Conservation (phyloP, 2,888 invertebrate species). For the Polyommatus iphigenia region DNA sequence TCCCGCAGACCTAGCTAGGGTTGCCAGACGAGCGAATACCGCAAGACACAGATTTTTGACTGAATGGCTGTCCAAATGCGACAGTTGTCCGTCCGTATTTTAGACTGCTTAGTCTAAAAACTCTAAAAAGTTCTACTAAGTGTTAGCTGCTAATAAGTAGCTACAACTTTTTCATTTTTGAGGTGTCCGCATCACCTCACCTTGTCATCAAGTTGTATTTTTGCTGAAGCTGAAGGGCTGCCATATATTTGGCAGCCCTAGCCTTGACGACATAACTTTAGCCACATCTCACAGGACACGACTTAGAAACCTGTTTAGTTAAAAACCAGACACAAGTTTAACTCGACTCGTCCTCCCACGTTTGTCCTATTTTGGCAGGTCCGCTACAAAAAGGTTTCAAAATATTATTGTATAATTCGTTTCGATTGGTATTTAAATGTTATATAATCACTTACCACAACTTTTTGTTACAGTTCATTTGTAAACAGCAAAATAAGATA, state of each 20-base stretch:
- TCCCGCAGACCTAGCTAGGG: not conserved
- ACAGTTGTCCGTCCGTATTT: not conserved
- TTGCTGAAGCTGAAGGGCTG: not conserved
- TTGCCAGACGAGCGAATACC: not conserved
- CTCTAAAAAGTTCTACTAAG: too few species aligned
- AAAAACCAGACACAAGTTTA: slow-evolving; percentile 41
- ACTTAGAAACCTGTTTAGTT: slow-evolving; percentile 61
- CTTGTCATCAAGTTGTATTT: not conserved
- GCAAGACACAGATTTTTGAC: not conserved
- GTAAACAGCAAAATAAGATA: not conserved
- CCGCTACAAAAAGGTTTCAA: not conserved
- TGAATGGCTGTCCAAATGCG: not conserved
- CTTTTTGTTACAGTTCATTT: not conserved
- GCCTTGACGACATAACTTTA: slow-evolving; percentile 22
- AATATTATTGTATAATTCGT: not conserved
- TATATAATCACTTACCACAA: not conserved
- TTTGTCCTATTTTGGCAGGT: slow-evolving; percentile 34
- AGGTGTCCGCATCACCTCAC: not conserved
- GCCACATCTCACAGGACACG: slow-evolving; percentile 40
- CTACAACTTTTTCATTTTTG: not conserved
- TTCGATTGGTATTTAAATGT: not conserved
- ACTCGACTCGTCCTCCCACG: slow-evolving; percentile 50
- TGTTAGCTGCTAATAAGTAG: too few species aligned
- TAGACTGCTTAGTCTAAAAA: not conserved
- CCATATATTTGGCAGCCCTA: not conserved